These are phyloP conservation scores for Netelia fuscicornis DNA, from an alignment of 2,888 invertebrate genomes.

Conservation along the genomic window DNA sequence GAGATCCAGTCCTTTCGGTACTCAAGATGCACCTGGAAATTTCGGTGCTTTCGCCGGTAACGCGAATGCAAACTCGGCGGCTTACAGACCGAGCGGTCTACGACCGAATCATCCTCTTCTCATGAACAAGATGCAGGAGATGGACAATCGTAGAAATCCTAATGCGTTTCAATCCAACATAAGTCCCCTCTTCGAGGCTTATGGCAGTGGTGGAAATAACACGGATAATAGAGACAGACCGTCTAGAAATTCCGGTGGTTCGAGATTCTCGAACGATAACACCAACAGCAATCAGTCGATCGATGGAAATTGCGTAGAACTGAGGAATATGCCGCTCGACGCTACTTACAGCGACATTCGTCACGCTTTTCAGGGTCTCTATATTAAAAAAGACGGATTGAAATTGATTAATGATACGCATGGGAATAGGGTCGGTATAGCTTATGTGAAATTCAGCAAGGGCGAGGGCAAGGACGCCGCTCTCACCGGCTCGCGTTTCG, in stretches of 20 bases:
- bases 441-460: conserved; percentile 92
- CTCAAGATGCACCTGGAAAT: conserved; percentile 73
- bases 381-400: conserved; percentile 93
- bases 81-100: conserved; percentile 85
- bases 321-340: conserved; percentile 90
- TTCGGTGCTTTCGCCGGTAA: conserved; percentile 68
- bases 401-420: conserved; percentile 93
- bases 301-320: conserved; percentile 88
- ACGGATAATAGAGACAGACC: conserved; percentile 76
- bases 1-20: conserved; percentile 74
- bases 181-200: conserved; percentile 45
- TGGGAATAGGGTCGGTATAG: conserved; percentile 92
- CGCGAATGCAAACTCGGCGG: conserved; percentile 51
- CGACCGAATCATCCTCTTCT: conserved; percentile 76
- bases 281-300: conserved; percentile 43
- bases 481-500: conserved; percentile 86
- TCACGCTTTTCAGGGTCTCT: conserved; percentile 91
- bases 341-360: conserved; percentile 93
- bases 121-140: conserved; percentile 79
- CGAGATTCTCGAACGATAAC: conserved; percentile 73
- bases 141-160: conserved; percentile 87
- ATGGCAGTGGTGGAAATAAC: conserved; percentile 70
- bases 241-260: conserved; percentile 69
- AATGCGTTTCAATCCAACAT: conserved; percentile 85
- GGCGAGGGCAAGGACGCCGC: conserved; percentile 90